Base-by-base conservation (phyloP, 2,797 vertebrate genomes). In the Gouania willdenowi region DNA sequence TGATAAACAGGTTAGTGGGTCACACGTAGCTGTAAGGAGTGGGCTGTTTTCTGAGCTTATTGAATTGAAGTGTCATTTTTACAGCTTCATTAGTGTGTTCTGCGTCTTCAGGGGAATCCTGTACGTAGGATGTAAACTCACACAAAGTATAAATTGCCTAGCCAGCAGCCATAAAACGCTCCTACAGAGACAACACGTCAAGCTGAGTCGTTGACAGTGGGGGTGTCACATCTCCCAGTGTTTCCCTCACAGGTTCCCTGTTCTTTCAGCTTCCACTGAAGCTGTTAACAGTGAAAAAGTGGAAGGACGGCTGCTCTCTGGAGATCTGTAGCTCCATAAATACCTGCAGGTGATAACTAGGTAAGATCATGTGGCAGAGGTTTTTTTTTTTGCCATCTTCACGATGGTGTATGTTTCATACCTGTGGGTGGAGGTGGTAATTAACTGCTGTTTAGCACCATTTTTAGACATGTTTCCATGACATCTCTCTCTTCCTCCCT, bases 361-460 rank as follows among this genome's bases (percentile, higher is more conserved):
- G 55, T 47, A 54, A 62, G 57, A 56, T 54, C 63, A 52, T 68
- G 60, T 56, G 63, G 77, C 81, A 82, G 79, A 69, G 80, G 79
- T 80, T 71, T n/a, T n/a, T n/a, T n/a, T n/a, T n/a, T n/a, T 72
- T 71, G 65, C 71, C 79, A 81, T 76, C 66, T 71, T 66, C 49
- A 6, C 46, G 63, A 59, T 71, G 69, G 70, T 69, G 46, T 31
- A 61, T 64, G 63, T 56, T 55, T 66, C 66, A 56, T 75, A 71
- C 67, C 65, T 79, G 78, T 81, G 69, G 73, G 77, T 54, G 69
- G 75, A 80, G 66, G 79, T 82, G 82, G 52, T 83, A 84, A 85
- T 84, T 84, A 87, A 73, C 76, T 70, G 71, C 77, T 79, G 75
- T 60, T 62, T 65, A 57, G 59, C n/a, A n/a, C 66, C 72, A 66